Conservation (phyloP, 2,113 vertebrate genomes). For the Hippocampus zosterae region DNA sequence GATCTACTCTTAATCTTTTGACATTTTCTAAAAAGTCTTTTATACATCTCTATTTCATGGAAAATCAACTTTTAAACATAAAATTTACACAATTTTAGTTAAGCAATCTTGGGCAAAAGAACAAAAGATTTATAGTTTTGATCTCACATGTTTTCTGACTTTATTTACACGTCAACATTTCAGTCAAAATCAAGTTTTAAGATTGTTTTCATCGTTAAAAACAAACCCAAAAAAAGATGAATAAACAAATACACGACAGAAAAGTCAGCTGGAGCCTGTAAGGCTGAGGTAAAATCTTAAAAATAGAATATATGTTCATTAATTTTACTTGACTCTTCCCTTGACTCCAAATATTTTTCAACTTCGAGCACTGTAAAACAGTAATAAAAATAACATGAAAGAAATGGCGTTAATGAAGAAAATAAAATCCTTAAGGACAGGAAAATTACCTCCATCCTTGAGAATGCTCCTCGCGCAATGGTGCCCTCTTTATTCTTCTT, state of each 20-base stretch:
- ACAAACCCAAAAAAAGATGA: not conserved
- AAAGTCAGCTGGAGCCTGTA: not conserved
- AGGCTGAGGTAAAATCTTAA: not conserved
- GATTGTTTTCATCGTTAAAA: not conserved
- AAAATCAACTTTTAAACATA: too few species aligned
- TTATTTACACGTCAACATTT: not conserved
- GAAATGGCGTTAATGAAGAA: not conserved
- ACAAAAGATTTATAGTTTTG: too few species aligned
- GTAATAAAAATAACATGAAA: not conserved
- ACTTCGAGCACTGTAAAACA: not conserved
- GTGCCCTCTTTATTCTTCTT: too few species aligned
- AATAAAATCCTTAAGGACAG: not conserved
- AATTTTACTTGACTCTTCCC: not conserved
- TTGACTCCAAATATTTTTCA: not conserved
- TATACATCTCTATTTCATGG: too few species aligned
- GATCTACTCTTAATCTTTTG: too few species aligned
- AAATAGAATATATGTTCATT: not conserved
- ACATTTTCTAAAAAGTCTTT: too few species aligned
- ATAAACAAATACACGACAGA: not conserved
- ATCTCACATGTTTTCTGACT: not conserved
- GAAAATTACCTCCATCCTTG: conserved; percentile 61
- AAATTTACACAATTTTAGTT: too few species aligned
- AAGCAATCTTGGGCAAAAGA: too few species aligned
- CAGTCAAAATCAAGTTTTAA: not conserved
- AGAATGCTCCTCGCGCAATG: conserved; percentile 15